Evolutionary conservation across 2,888 invertebrate genomes (phyloP), one percentile per base, ranked within the genome.

Genomic region (Drosophila merina): DNA sequence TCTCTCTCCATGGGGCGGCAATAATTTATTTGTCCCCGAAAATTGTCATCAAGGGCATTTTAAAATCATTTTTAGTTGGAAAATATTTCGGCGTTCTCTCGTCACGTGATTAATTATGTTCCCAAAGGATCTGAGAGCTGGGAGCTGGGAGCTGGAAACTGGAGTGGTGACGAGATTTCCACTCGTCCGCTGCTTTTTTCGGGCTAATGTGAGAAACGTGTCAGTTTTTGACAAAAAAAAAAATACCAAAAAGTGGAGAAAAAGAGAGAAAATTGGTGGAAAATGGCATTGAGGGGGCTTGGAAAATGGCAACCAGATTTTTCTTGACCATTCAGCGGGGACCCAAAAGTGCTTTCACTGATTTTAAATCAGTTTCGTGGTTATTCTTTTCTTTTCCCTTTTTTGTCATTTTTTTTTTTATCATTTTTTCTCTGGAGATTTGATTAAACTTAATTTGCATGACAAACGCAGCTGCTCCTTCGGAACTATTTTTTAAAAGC

Each of bases 41-140:
- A 79, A 81, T 81, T 81, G 78, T 78, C 85, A 72, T 74, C 76
- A 51, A 70, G 72, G 74, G 69, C 66, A 76, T 76, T 81, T 80
- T 72, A 71, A 67, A 78, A 72, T 72, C 57, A 69, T 76, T 82
- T 74, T 67, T 48, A 62, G 70, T 70, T 72, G 70, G 70, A 56
- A 70, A 72, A 72, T 72, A 54, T 70, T 69, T 60, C 54, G 54
- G 54, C 72, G 72, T 71, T 42, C 72, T 20, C 54, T 25, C 60
- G 62, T 71, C 69, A 69, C 62, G 72, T 70, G 70, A 70, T 70
- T 70, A 70, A 70, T 70, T 70, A 72, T 62, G 54, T 45, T 28
- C 25, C 66, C 67, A 14, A 30, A 33, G 64, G 56, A 30, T n/a
- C 10, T 10, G 12, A 8, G 12, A 48, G 2, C 20, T 20, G 20